Evolutionary conservation across 2,797 vertebrate genomes (phyloP).

Genomic region (Agapornis canus): DNA sequence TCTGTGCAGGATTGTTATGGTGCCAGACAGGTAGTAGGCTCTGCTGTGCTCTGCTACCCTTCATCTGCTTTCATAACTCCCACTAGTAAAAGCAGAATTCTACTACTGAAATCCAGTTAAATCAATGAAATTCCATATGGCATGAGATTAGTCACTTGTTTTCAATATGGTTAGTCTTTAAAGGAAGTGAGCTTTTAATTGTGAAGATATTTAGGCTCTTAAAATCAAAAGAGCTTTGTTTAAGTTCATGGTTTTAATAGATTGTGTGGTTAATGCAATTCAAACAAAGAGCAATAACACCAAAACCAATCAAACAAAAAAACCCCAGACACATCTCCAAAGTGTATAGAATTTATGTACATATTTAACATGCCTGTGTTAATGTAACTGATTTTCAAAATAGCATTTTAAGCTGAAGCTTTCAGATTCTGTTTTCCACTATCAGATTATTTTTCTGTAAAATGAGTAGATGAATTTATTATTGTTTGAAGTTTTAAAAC

Average conservation of each 20-base stretch:
- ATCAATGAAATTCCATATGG: conserved; percentile 32
- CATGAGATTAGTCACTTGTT: neutral
- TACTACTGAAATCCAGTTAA: neutral
- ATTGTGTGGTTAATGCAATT: neutral
- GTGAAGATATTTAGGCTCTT: neutral
- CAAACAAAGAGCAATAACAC: neutral
- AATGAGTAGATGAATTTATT: neutral
- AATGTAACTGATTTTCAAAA: neutral
- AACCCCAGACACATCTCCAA: rapidly evolving
- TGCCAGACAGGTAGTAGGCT: conserved; percentile 55
- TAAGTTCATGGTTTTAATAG: neutral
- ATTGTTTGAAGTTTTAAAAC: neutral
- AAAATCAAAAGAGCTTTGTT: neutral
- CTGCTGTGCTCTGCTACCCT: conserved; percentile 38
- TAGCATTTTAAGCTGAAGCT: neutral
- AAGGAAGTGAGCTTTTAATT: neutral
- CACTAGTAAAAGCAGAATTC: conserved; percentile 21
- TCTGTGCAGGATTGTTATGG: neutral
- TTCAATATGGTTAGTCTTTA: neutral
- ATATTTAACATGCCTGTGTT: neutral
- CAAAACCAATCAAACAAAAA: neutral
- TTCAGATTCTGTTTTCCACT: neutral
- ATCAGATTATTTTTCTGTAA: neutral
- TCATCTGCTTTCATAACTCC: conserved; percentile 54
- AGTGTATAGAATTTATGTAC: neutral